Base-by-base conservation (phyloP, 2,888 invertebrate genomes). In the Idaea dimidiata region DNA sequence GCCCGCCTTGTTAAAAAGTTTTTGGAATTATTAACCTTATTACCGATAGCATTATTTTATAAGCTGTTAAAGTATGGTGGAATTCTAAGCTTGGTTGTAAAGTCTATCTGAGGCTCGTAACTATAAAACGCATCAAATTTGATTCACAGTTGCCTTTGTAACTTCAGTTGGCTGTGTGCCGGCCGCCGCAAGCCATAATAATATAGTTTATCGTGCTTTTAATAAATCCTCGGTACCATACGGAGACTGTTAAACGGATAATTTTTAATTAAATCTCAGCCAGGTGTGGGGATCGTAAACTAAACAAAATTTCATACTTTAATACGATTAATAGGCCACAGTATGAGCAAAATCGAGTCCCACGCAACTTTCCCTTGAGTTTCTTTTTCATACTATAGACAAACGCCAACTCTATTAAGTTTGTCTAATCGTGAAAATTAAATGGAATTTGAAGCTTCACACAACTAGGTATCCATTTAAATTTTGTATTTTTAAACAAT, bases 81-180 rank as follows among this genome's bases (percentile, higher is more conserved):
- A 78, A 77, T 77, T 79, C 76, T 78, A 77, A 77, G 77, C 71
- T 54, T 72, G 77, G 79, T 79, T 77, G 74, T 88, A 83, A 87
- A 84, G 73, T 84, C 80, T 84, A 84, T 85, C 82, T 77, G 73
- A 76, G 72, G 73, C 76, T 83, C 78, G 77, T 83, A 83, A 83
- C 84, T 83, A 89, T 88, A 85, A 87, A 88, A 86, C 75, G 80
- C 80, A 84, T 85, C 82, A 84, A 84, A 84, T 86, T 78, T 83
- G 81, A 85, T 83, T 86, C 82, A 84, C 78, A 81, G 79, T 82
- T 82, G 80, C 83, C 83, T 85, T 86, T 87, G 81, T 82, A 78
- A 77, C 66, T 76, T 72, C 79, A 82, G 81, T 81, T 81, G 82
- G 80, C 81, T 68, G 76, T 77, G 68, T 78, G 82, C 79, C 78